Evolutionary conservation across 2,888 invertebrate species (phyloP).

Genomic region (Drosophila melanosoma): DNA sequence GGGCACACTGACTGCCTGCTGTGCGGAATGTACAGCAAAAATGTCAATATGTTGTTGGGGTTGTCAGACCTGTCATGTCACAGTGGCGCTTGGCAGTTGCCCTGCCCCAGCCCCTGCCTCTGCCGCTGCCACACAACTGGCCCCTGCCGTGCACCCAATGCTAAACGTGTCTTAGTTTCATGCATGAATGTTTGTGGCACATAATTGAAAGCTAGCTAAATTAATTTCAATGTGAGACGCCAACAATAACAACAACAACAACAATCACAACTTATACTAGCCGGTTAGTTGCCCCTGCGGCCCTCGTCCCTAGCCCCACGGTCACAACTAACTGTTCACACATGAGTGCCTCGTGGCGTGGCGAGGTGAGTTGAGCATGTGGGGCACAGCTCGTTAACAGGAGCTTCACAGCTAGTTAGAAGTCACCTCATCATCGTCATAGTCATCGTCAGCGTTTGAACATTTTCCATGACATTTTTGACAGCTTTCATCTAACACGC

Average conservation of each 20-base stretch:
- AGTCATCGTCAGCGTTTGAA: constrained; percentile 44
- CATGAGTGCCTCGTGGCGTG: constrained; percentile 53
- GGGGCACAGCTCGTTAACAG: constrained; percentile 75
- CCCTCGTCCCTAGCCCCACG: neutral
- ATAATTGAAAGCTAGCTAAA: constrained; percentile 84
- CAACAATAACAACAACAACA: constrained; percentile 51
- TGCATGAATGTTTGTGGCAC: constrained; percentile 84
- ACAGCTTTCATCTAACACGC: constrained; percentile 63
- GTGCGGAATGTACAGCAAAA: constrained; percentile 73
- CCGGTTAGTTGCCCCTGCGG: constrained; percentile 34
- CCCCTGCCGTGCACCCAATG: constrained; percentile 18
- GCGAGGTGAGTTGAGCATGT: constrained; percentile 18
- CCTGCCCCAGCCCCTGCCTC: neutral
- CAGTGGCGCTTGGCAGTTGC: constrained; percentile 57
- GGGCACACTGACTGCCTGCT: constrained; percentile 56
- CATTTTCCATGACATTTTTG: constrained; percentile 65
- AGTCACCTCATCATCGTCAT: constrained; percentile 68
- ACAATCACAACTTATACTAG: constrained; percentile 22
- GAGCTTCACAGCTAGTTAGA: constrained; percentile 79
- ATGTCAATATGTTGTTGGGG: constrained; percentile 81
- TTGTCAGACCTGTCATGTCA: constrained; percentile 79
- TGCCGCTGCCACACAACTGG: neutral
- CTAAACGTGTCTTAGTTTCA: constrained; percentile 78
- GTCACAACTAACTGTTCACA: constrained; percentile 58
- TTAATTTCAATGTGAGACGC: constrained; percentile 83